Conservation (phyloP, 2,888 invertebrate genomes). For the Lomographa bimaculata region DNA sequence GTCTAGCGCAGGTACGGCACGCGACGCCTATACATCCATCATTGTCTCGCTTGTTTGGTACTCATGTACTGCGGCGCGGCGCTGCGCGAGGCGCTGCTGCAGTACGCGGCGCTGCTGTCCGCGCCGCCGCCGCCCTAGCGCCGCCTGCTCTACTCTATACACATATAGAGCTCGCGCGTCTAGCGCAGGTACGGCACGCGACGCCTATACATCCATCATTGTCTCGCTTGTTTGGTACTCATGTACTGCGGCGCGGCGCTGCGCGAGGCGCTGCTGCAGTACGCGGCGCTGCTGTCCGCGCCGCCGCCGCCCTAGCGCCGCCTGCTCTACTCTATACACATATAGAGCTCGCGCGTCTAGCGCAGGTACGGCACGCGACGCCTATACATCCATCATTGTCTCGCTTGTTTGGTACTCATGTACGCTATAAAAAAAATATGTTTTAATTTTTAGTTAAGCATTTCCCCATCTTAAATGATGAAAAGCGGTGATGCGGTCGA, state of each 20-base stretch:
- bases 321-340: conserved; percentile 60
- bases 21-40: too few species aligned
- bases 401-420: too few species aligned
- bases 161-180: conserved; percentile 50
- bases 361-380: conserved; percentile 1
- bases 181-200: conserved; percentile 4
- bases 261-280: conserved; percentile 94
- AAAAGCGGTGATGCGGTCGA: too few species aligned
- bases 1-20: conserved; percentile 4
- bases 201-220: too few species aligned
- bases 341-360: conserved; percentile 46
- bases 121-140: conserved; percentile 69
- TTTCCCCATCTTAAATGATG: too few species aligned
- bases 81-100: conserved; percentile 93
- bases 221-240: too few species aligned
- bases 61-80: too few species aligned
- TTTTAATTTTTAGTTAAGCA: too few species aligned
- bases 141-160: conserved; percentile 61
- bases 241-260: conserved; percentile 94
- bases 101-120: conserved; percentile 93
- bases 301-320: conserved; percentile 69
- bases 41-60: too few species aligned
- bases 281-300: conserved; percentile 91
- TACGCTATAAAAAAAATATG: too few species aligned
- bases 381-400: too few species aligned